Evolutionary conservation across 2,797 vertebrate species (phyloP), one percentile per base, ranked within the genome.

Genomic region (Rhinophrynus dorsalis): DNA sequence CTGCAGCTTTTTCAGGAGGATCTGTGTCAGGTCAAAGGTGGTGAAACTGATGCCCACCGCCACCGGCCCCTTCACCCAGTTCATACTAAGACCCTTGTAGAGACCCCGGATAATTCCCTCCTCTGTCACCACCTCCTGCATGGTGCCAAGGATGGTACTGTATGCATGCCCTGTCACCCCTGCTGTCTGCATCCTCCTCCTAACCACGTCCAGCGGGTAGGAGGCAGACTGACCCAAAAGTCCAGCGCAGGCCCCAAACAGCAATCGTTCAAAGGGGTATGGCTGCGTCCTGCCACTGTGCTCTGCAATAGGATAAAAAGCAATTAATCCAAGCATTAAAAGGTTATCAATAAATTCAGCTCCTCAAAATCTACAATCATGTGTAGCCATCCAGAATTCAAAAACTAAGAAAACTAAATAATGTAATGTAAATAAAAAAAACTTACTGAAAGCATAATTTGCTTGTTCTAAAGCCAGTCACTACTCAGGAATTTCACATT

Each of bases 81-180:
- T 99, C 96, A 99, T 98, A 86, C 96, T 99, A 67, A 99, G 90
- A 57, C 96, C 96, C 75, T 99, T 99, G 88, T 99, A 99, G 1
- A 99, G 80, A 59, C 96, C 96, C 0, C 86, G 84, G 51, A 95
- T 21, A 0, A 95, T 71, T n/a, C 97, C 96, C 74, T 98, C 96
- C 51, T 94, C 90, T 0, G 77, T 33, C 5, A 95, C 74, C 1
- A 99, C 95, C 54, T 88, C 84, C 0, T 74, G 77, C 88, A 97
- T 91, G 24, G 96, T 99, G 74, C 86, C 82, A 40, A 86, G 8
- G 58, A 98, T 92, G 47, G 92, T 92, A 61, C 73, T 2, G 72
- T 91, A 95, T 0, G 80, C 82, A 44, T 92, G 91, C 33, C 95
- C 95, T 0, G 89, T 94, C 6, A 96, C 94, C 0, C 96, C 97